Conservation (phyloP, 2,888 invertebrate species). For the Cyrtodaria siliqua region DNA sequence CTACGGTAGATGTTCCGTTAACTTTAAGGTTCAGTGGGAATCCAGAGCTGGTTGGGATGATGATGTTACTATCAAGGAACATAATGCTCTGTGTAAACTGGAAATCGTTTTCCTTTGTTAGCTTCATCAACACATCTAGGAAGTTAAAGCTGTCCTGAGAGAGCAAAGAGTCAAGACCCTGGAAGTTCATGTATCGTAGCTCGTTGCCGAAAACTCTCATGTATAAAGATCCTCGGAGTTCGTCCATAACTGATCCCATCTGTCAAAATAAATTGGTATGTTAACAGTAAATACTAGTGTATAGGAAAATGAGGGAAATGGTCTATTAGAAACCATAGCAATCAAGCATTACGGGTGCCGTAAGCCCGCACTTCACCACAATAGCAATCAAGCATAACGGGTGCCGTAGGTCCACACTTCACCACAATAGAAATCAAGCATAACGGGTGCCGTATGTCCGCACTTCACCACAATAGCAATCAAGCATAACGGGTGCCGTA, state of each 20-base stretch:
- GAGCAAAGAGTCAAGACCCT: constrained; percentile 54
- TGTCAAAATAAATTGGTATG: background rate
- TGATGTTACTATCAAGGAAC: constrained; percentile 94
- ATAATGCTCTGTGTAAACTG: constrained; percentile 90
- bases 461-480: too few species aligned
- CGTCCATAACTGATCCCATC: constrained; percentile 66
- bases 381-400: too few species aligned
- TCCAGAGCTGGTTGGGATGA: constrained; percentile 94
- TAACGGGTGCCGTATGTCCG: too few species aligned
- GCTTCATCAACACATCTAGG: constrained; percentile 66
- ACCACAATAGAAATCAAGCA: too few species aligned
- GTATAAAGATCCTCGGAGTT: constrained; percentile 88
- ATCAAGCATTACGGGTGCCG: too few species aligned
- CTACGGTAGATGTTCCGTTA: constrained; percentile 94
- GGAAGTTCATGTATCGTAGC: constrained; percentile 81
- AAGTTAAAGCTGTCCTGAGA: constrained; percentile 60
- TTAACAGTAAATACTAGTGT: background rate
- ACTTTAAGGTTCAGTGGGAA: constrained; percentile 94
- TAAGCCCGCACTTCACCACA: too few species aligned
- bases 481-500: too few species aligned
- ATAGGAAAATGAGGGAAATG: background rate
- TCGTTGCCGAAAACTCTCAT: constrained; percentile 97
- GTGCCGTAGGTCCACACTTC: too few species aligned
- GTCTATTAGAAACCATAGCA: background rate
- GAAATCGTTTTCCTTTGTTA: constrained; percentile 74